Conservation (phyloP, 2,797 vertebrate species). For the Siniperca scherzeri region DNA sequence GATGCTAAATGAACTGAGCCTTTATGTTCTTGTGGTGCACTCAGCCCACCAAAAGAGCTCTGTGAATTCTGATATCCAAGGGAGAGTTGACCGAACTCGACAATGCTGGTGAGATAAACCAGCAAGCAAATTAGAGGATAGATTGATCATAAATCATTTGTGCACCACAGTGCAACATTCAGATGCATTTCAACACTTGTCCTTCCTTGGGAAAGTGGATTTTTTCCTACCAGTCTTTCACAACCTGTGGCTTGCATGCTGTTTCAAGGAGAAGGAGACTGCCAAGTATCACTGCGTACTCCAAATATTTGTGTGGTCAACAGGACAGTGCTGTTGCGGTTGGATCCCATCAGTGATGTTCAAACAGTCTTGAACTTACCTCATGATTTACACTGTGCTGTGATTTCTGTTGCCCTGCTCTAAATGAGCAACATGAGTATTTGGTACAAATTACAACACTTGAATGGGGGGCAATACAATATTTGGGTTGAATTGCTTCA, state of each 20-base stretch:
- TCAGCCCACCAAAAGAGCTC: conserved; percentile 75
- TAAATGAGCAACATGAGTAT: conserved; percentile 16
- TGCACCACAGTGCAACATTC: conserved; percentile 58
- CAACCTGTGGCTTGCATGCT: conserved; percentile 81
- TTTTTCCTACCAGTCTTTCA: conserved; percentile 72
- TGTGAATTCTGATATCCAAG: conserved; percentile 66
- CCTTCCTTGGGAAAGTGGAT: conserved; percentile 72
- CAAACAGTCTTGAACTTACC: conserved; percentile 73
- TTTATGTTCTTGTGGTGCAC: conserved; percentile 71
- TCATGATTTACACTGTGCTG: conserved; percentile 69
- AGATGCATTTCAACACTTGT: conserved; percentile 82
- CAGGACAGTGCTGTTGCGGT: conserved; percentile 81
- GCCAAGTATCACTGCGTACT: conserved; percentile 82
- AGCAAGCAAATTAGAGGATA: conserved; percentile 59
- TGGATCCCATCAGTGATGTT: conserved; percentile 77
- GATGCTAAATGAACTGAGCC: conserved; percentile 77
- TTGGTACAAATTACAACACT: conserved; percentile 10
- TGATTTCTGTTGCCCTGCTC: conserved; percentile 26
- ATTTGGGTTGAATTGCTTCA: conserved; percentile 27
- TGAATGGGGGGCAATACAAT: background rate
- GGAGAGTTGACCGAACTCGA: conserved; percentile 52
- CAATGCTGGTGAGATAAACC: conserved; percentile 65
- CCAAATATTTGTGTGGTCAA: conserved; percentile 86
- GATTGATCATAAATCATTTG: conserved; percentile 77
- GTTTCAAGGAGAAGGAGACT: conserved; percentile 76